phyloP scores from a whole-genome alignment of 2,113 vertebrate species.

The Glaucomys volans region DNA sequence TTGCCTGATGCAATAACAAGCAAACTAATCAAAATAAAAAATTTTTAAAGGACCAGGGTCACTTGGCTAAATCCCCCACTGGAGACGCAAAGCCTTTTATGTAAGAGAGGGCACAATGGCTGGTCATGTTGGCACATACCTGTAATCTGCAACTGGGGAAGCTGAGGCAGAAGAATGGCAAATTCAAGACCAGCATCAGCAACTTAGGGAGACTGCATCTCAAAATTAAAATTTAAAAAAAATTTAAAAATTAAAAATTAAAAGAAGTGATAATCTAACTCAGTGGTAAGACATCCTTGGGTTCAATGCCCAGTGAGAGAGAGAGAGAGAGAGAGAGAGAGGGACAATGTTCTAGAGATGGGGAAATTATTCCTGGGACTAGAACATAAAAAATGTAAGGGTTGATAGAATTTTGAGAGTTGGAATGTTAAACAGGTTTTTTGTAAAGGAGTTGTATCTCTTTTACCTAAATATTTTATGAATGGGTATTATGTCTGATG shows the following conservation, averaged over 20 bases:
- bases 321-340: not conserved
- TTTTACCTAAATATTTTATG: not conserved
- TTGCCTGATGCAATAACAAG: not conserved
- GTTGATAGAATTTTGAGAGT: not conserved
- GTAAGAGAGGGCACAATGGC: no score
- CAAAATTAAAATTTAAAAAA: no score
- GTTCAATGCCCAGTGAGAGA: no score
- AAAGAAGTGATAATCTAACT: no score
- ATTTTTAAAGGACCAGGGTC: not conserved
- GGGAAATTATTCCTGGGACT: not conserved
- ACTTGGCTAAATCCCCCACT: not conserved
- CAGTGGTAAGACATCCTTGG: no score
- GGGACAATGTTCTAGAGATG: not conserved
- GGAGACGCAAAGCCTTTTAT: not conserved
- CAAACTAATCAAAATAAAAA: not conserved
- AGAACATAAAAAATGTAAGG: not conserved
- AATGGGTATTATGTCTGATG: not conserved
- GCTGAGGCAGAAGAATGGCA: no score
- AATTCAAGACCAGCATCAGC: no score
- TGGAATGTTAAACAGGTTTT: not conserved
- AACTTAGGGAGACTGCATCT: no score
- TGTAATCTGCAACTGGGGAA: no score
- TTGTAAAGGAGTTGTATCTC: not conserved
- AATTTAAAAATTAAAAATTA: no score
- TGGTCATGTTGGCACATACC: no score